phyloP scores from a whole-genome alignment of 2,113 vertebrate species.

The Pheucticus melanocephalus region DNA sequence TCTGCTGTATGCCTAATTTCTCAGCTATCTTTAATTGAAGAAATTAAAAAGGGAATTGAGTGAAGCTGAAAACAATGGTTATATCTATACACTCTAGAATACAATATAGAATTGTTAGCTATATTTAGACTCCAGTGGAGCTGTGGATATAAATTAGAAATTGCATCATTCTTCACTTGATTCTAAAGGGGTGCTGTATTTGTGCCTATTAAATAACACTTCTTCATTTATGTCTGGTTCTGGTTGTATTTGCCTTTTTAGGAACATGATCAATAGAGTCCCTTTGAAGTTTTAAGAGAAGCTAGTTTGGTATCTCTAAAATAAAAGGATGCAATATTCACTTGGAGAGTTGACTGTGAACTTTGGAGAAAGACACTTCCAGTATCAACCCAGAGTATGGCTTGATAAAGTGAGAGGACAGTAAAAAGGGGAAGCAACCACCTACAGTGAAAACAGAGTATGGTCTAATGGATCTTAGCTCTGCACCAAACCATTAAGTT shows the following conservation, averaged over 20 bases:
- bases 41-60: not conserved
- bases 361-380: not conserved
- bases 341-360: not conserved
- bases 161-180: not conserved
- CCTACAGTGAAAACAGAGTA: not conserved
- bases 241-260: not conserved
- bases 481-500: not conserved
- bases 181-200: not conserved
- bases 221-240: not conserved
- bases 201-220: not conserved
- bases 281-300: not conserved
- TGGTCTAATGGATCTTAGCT: not conserved
- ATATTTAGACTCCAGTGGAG: not conserved
- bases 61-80: not conserved
- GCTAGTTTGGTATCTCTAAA: not conserved
- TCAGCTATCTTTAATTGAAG: not conserved
- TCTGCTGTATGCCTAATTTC: not conserved
- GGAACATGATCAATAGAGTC: not conserved
- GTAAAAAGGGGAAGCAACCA: not conserved
- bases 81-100: not conserved
- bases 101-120: not conserved
- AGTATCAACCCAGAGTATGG: not conserved
- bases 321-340: not conserved
- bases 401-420: not conserved
- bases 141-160: not conserved